These are phyloP conservation scores for Drepanosiphum platanoidis DNA, from an alignment of 2,888 invertebrate genomes.

Conservation along the genomic window DNA sequence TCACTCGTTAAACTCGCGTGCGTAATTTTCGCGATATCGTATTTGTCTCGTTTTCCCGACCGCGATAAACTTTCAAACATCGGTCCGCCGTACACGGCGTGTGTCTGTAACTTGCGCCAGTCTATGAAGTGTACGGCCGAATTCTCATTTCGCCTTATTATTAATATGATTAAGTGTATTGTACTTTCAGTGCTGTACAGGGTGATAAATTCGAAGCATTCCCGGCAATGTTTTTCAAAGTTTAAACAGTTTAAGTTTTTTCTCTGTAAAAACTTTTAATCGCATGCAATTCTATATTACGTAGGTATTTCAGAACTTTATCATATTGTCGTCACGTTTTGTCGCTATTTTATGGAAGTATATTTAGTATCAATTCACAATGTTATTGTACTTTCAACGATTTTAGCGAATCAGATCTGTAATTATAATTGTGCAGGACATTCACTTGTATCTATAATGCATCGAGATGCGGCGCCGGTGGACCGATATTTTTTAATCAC, in stretches of 20 bases:
- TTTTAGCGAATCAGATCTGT: no score
- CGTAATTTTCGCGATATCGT: no score
- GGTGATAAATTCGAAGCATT: not conserved
- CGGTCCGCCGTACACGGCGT: no score
- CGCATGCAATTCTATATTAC: not conserved
- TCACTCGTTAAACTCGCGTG: no score
- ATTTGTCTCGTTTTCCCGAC: no score
- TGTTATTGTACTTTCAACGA: not conserved
- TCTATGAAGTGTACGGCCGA: no score
- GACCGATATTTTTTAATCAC: no score
- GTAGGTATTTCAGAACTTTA: not conserved
- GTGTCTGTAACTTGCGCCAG: no score
- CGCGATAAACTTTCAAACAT: no score
- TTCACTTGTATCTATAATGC: no score
- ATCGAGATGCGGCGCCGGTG: no score
- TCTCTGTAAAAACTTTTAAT: not conserved
- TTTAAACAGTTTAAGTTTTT: constrained; percentile 20
- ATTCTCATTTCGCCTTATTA: not conserved
- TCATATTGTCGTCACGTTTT: not conserved
- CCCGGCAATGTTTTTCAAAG: not conserved
- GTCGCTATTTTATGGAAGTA: not conserved
- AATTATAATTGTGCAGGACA: no score
- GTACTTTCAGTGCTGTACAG: not conserved
- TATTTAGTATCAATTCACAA: not conserved
- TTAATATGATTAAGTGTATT: not conserved